Evolutionary conservation across 2,113 vertebrate genomes (phyloP).

Genomic region (Parus major): DNA sequence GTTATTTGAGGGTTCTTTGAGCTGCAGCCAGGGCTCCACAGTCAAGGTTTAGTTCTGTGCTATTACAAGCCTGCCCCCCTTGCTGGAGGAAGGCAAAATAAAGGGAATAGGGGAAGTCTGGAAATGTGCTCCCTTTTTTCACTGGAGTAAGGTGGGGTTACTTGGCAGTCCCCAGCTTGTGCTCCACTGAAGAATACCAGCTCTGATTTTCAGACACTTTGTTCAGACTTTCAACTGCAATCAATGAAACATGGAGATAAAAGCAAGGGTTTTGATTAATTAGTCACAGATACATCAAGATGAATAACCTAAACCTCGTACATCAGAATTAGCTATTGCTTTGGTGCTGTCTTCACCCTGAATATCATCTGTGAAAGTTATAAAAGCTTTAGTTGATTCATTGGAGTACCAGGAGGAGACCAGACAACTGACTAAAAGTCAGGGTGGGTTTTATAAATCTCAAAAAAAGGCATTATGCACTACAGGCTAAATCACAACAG

Average conservation of each 20-base stretch:
- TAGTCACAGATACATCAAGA: neutral
- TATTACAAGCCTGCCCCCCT: neutral
- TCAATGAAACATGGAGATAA: neutral
- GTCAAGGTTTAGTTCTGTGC: neutral
- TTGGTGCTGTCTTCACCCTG: neutral
- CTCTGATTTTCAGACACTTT: neutral
- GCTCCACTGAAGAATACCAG: neutral
- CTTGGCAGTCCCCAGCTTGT: neutral
- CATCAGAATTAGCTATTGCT: neutral
- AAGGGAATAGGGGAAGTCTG: neutral
- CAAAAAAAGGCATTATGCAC: neutral
- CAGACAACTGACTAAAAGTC: neutral
- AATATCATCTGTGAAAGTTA: neutral
- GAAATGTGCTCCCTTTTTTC: neutral
- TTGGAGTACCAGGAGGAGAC: neutral
- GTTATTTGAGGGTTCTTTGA: neutral
- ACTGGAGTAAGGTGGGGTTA: neutral
- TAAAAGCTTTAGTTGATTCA: neutral
- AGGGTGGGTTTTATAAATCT: neutral
- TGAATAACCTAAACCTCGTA: neutral
- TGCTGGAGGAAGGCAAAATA: neutral
- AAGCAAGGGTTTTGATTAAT: conserved; percentile 17
- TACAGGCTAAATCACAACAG: neutral
- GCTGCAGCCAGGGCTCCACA: neutral
- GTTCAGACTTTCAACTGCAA: neutral